Base-by-base conservation (phyloP, 2,797 vertebrate genomes). In the Luscinia luscinia region DNA sequence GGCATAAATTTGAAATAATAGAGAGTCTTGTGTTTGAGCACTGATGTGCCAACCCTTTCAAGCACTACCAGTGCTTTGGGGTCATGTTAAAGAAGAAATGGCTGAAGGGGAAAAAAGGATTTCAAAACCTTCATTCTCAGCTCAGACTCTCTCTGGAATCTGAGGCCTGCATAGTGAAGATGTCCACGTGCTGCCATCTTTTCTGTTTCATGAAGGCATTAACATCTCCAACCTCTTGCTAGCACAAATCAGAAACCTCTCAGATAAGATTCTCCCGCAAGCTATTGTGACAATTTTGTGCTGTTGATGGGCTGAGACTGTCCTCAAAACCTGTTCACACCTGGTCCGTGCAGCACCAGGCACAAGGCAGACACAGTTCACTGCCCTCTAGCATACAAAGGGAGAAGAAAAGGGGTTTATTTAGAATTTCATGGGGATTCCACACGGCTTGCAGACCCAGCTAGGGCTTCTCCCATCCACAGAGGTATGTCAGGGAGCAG, bases 1-100 rank as follows among this genome's bases (percentile, higher is more conserved):
- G 91, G 83, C 85, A 90, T 62, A 73, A 88, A 86, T 61, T 67
- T 61, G 70, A 73, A 93, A 89, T 95, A 96, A 95, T 62, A 91
- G 76, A 89, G 67, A 83, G 24, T 30, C 26, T 64, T 84, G 38
- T 43, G 34, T 72, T 73, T 7, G 11, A 92, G 34, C 0, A 0
- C 36, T 85, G 75, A 40, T 80, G 59, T 94, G 89, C 75, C 90
- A 93, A 57, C 30, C 8, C 69, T 93, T 95, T 87, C 0, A n/a
- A 93, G 43, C n/a, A 69, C 32, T 95, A 86, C 88, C 93, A 96
- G 86, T 66, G 40, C 46, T 90, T 88, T 84, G 41, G 63, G 55
- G 74, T 72, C 93, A 15, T 55, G 73, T 86, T 78, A 88, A 87
- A 27, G 57, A 85, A 85, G 66, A 87, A 93, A 87, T 51, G 58